Evolutionary conservation across 2,113 vertebrate species (phyloP).

Genomic region (Solea senegalensis): DNA sequence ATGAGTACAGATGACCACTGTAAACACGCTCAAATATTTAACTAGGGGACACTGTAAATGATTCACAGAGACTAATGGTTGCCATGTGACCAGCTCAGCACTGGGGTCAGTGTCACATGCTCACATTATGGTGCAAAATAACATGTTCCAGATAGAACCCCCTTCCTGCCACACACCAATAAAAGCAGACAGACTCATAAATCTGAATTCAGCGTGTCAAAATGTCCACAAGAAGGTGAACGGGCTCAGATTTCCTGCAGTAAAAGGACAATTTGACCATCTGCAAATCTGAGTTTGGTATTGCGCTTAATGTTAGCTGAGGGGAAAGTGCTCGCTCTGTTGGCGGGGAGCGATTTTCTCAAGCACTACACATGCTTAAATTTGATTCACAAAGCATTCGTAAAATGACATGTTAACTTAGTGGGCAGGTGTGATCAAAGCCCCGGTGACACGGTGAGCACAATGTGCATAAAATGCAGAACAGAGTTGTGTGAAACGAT

Average conservation of each 20-base stretch:
- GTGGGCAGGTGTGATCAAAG: constrained; percentile 21
- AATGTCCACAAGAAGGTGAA: constrained; percentile 34
- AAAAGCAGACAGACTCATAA: constrained; percentile 36
- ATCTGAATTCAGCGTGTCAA: constrained; percentile 24
- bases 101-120: constrained; percentile 14
- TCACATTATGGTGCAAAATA: background rate
- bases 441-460: background rate
- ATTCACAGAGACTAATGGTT: constrained; percentile 59
- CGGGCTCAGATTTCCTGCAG: constrained; percentile 34
- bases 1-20: constrained; percentile 26
- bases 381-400: background rate
- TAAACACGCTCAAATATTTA: constrained; percentile 43
- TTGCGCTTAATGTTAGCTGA: background rate
- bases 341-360: background rate
- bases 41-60: constrained; percentile 49
- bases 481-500: constrained; percentile 23
- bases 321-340: background rate
- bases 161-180: constrained; percentile 12
- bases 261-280: constrained; percentile 10
- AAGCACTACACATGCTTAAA: background rate
- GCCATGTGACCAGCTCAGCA: constrained; percentile 57
- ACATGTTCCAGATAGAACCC: constrained; percentile 21
- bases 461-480: background rate
- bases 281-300: background rate
- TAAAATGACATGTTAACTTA: background rate